Percentiles rank a stretch among this genome's conserved stretches.
phyloP scores from a whole-genome alignment of 2,888 invertebrate species.

The Apodemia duryi region DNA sequence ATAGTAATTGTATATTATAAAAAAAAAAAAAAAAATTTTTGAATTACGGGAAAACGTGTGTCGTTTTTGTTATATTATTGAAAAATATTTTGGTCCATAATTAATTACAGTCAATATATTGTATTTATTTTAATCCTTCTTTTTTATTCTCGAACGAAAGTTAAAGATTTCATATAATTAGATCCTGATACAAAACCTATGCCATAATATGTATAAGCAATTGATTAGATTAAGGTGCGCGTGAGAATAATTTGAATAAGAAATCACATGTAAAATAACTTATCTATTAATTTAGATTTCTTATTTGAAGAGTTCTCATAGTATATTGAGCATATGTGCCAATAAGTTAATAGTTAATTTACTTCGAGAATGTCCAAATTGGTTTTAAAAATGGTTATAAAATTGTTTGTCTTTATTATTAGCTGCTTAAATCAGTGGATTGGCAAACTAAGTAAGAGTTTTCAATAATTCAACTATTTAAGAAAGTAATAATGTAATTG shows the following conservation, averaged over 20 bases:
- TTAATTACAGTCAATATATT: too few relatives aligned
- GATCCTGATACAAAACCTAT: constrained; percentile 35
- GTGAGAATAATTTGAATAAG: constrained; percentile 73
- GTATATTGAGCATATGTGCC: constrained; percentile 42
- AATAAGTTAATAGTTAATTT: constrained; percentile 28
- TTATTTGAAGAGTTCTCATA: constrained; percentile 62
- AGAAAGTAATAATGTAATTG: too few relatives aligned
- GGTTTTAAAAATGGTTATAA: not conserved
- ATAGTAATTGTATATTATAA: too few relatives aligned
- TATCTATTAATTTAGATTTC: constrained; percentile 31
- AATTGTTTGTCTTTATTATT: not conserved
- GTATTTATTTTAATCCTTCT: too few relatives aligned
- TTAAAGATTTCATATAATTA: not conserved
- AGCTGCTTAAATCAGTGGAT: not conserved
- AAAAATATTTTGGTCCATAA: too few relatives aligned
- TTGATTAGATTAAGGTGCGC: constrained; percentile 49
- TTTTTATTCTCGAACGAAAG: not conserved
- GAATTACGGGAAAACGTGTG: too few relatives aligned
- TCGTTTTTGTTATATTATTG: too few relatives aligned
- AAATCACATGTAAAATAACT: constrained; percentile 52
- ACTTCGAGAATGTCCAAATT: not conserved
- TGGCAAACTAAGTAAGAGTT: too few relatives aligned
- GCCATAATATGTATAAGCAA: constrained; percentile 74
- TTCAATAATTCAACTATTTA: too few relatives aligned
- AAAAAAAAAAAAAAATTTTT: too few relatives aligned